Percentiles rank a stretch among this genome's conserved stretches.
Evolutionary conservation across 2,797 vertebrate species (phyloP).

Genomic region (Aulostomus chinensis): DNA sequence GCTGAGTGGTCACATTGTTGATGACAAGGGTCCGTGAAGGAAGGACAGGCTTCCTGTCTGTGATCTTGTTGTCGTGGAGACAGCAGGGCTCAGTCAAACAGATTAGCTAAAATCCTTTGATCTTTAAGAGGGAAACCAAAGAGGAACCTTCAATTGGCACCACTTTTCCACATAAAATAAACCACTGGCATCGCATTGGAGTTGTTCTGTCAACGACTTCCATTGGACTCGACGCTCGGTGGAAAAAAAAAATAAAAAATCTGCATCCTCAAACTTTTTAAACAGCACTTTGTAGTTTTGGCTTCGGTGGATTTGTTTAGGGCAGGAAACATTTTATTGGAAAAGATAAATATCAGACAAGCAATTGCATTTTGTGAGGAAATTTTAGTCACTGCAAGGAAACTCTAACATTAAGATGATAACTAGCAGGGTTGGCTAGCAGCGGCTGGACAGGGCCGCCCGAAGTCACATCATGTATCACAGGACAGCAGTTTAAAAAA

Average conservation of each 20-base stretch:
- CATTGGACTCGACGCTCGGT: conserved; percentile 18
- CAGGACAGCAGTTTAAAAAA: too few relatives aligned
- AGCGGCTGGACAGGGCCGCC: too few relatives aligned
- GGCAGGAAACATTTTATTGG: conserved; percentile 28
- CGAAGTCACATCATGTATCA: too few relatives aligned
- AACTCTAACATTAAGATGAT: too few relatives aligned
- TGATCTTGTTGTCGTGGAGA: conserved; percentile 73
- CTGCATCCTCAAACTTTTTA: conserved; percentile 25
- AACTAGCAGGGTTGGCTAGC: too few relatives aligned
- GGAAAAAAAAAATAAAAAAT: conserved; percentile 22
- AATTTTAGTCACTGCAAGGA: too few relatives aligned
- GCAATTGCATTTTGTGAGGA: too few relatives aligned
- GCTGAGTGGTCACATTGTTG: conserved; percentile 69
- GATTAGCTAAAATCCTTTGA: conserved; percentile 67
- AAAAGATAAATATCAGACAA: not conserved
- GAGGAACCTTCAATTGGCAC: conserved; percentile 65
- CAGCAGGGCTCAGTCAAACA: conserved; percentile 55
- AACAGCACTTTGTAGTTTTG: conserved; percentile 27
- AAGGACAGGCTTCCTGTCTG: conserved; percentile 68
- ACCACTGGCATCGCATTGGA: conserved; percentile 59
- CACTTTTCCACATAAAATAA: conserved; percentile 65
- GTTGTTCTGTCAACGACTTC: conserved; percentile 49
- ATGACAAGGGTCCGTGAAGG: conserved; percentile 67
- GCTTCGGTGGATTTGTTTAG: conserved; percentile 22
- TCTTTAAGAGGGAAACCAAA: conserved; percentile 64